These are phyloP conservation scores for Girardinus metallicus DNA, from an alignment of 2,797 vertebrate species.

Conservation along the genomic window DNA sequence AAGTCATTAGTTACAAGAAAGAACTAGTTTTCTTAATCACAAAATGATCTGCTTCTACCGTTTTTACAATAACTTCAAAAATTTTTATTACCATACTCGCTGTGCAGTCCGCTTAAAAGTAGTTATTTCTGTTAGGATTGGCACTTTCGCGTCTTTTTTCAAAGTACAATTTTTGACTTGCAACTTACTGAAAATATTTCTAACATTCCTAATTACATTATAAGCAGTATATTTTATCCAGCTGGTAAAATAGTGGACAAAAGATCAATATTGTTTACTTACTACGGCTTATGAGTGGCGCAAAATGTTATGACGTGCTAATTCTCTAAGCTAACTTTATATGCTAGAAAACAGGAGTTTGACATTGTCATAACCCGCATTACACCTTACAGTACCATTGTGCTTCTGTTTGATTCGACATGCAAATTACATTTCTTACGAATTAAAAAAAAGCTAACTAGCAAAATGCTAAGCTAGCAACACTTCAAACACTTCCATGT, in stretches of 20 bases:
- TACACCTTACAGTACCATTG: rapidly evolving
- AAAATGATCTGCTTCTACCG: background rate
- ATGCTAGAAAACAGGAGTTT: background rate
- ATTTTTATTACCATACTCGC: background rate
- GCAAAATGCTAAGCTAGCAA: conserved; percentile 47
- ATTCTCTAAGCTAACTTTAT: conserved; percentile 41
- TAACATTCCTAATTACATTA: background rate
- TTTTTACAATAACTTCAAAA: background rate
- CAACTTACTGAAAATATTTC: background rate
- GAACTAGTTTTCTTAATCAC: background rate
- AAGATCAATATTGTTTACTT: background rate
- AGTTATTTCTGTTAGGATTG: background rate
- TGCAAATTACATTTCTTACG: background rate
- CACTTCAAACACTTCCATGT: conserved; percentile 50
- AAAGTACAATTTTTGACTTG: background rate
- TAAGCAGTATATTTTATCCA: background rate
- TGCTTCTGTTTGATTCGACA: background rate
- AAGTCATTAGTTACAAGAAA: background rate
- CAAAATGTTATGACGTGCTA: background rate
- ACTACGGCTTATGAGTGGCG: background rate
- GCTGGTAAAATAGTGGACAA: background rate
- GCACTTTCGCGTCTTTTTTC: background rate
- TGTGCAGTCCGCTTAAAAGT: background rate
- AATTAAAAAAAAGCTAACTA: background rate
- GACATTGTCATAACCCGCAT: no score